Base-by-base conservation (phyloP, 2,888 invertebrate species). In the Phortica okadai region DNA sequence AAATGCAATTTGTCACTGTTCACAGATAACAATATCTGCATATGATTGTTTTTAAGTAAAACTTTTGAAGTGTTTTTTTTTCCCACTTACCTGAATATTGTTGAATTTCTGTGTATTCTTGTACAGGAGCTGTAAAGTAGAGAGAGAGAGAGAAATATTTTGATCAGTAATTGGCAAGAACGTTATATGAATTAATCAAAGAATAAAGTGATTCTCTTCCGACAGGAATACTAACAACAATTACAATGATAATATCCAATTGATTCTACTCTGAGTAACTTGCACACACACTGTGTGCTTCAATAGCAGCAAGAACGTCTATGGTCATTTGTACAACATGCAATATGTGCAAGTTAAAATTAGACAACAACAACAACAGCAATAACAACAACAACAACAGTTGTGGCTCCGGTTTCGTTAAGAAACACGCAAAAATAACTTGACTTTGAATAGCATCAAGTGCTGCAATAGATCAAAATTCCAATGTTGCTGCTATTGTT, bases 71-170 rank as follows among this genome's bases (percentile, higher is more conserved):
- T 72, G 11, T 42, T 58, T 42, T 58, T 42, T 58, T 8, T 25
- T 72, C 72, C 41, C 54, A 87, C 91, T 93, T 91, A 93, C 93
- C 93, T 90, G 94, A 93, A 90, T 94, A 94, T 89, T 94, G 92
- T 91, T 94, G 94, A 90, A 94, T 91, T 87, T 94, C 93, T 80
- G 94, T 88, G 67, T 93, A 93, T 85, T 94, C 93, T 89, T 93
- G 93, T 80, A 94, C 90, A 85, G 95, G 95, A 91, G 95, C 95
- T 95, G 94, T 84, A 33, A 95, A 94, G 86, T 83, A 77, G 90
- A 91, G 90, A 90, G 86, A 84, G 85, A 82, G 33, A 80, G 42
- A 79, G 82, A 74, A 75, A 21, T 3, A 21, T 74, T 42, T 76
- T 70, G 66, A 78, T 80, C 80, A 76, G 25, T 33, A 64, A 6